Percentiles rank a stretch among this genome's conserved stretches.
Evolutionary conservation across 2,797 vertebrate genomes (phyloP).

Genomic region (Corythornis leucogaster): DNA sequence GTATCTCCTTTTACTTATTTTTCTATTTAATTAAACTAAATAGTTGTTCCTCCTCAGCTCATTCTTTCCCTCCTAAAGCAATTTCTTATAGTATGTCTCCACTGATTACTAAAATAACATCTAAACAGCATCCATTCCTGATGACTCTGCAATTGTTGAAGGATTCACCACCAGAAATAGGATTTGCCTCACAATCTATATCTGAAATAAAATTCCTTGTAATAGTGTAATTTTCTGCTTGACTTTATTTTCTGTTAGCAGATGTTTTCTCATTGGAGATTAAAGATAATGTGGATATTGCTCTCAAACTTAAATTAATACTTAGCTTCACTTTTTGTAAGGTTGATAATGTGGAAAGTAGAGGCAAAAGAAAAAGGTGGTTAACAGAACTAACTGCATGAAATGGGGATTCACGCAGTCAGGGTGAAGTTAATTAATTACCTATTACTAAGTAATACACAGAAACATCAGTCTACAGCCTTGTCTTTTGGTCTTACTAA

Average conservation of each 20-base stretch:
- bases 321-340: not conserved
- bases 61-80: constrained; percentile 13
- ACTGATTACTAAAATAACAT: constrained; percentile 4
- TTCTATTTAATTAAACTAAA: constrained; percentile 14
- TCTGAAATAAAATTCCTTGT: not conserved
- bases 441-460: not conserved
- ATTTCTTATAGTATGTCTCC: not conserved
- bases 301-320: not conserved
- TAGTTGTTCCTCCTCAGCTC: not conserved
- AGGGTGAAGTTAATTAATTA: not conserved
- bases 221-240: not conserved
- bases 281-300: not conserved
- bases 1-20: not conserved
- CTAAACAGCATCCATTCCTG: not conserved
- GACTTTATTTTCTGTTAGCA: not conserved
- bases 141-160: not conserved
- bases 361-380: not conserved
- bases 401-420: not conserved
- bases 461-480: not conserved
- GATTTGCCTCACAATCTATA: not conserved
- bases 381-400: not conserved
- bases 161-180: not conserved
- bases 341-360: not conserved
- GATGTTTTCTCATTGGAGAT: not conserved
- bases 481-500: not conserved